Percentiles rank a stretch among this genome's conserved stretches.
Conservation (phyloP, 2,888 invertebrate genomes). For the Sericinus montela region DNA sequence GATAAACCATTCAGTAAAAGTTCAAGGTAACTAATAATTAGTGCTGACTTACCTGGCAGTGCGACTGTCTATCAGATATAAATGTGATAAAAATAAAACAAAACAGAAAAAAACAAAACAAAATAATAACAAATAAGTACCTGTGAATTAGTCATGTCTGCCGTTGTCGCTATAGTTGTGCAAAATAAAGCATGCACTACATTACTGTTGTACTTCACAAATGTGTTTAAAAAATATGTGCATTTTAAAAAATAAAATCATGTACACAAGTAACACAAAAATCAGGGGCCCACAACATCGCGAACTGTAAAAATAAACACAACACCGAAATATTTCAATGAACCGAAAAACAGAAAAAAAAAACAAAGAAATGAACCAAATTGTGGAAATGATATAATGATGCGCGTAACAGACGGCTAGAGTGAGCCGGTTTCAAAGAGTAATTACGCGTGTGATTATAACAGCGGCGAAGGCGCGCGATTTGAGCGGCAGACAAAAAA, state of each 20-base stretch:
- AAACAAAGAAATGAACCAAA: constrained; percentile 55
- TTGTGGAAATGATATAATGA: constrained; percentile 38
- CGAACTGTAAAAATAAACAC: constrained; percentile 55
- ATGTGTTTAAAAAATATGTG: constrained; percentile 62
- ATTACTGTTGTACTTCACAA: constrained; percentile 61
- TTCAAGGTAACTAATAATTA: background rate
- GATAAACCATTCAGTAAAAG: no score
- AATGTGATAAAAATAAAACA: no score
- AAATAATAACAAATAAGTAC: constrained; percentile 60
- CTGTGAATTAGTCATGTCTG: constrained; percentile 82
- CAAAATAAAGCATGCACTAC: constrained; percentile 73
- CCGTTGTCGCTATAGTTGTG: constrained; percentile 62
- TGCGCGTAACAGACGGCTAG: constrained; percentile 36
- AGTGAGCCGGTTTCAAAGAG: constrained; percentile 41
- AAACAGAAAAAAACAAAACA: constrained; percentile 34
- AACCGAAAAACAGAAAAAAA: constrained; percentile 62
- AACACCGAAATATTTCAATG: constrained; percentile 72
- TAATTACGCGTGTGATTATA: constrained; percentile 48
- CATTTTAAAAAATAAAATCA: constrained; percentile 63
- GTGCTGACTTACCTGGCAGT: constrained; percentile 9
- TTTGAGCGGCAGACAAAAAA: constrained; percentile 62
- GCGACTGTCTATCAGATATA: constrained; percentile 9
- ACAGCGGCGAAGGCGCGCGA: constrained; percentile 56
- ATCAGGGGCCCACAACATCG: constrained; percentile 66
- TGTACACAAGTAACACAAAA: constrained; percentile 65